Percentiles rank a stretch among this genome's conserved stretches.
phyloP scores from a whole-genome alignment of 35 echinoderm and acorn worm species.

The Apostichopus parvimensis region DNA sequence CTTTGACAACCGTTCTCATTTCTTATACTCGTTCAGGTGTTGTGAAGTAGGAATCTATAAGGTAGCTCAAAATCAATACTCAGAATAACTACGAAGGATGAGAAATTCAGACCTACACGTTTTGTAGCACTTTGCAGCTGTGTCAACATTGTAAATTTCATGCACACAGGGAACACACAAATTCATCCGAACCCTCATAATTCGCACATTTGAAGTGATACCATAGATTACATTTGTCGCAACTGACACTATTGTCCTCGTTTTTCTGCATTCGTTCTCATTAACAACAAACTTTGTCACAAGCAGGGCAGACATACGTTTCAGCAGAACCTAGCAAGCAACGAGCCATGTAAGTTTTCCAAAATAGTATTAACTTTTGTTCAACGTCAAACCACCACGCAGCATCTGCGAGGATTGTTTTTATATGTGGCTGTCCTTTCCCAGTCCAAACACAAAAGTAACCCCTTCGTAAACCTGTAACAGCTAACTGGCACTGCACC shows the following conservation, averaged over 20 bases:
- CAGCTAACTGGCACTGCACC: background rate
- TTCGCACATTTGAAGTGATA: constrained; percentile 20
- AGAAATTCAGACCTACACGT: too few species aligned
- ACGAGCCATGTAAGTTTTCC: background rate
- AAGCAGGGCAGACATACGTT: constrained; percentile 7
- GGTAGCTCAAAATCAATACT: too few species aligned
- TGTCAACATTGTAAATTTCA: too few species aligned
- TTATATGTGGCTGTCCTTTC: background rate
- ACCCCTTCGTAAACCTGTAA: background rate
- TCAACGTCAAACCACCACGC: too few species aligned
- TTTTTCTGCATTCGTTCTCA: constrained; percentile 4
- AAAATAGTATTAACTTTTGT: too few species aligned
- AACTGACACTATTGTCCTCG: background rate
- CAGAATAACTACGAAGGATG: background rate
- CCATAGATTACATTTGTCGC: constrained; percentile 7
- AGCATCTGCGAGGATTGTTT: background rate
- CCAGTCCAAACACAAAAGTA: constrained; percentile 25
- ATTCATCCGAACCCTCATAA: background rate
- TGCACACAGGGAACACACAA: background rate
- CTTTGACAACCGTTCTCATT: background rate
- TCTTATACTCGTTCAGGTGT: background rate
- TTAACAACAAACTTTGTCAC: constrained; percentile 21
- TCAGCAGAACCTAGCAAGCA: background rate
- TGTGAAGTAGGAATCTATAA: too few species aligned
- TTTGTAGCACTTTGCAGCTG: too few species aligned